These are phyloP conservation scores for Drosophila neoperkinsi DNA, from an alignment of 2,888 invertebrate species.

Conservation along the genomic window DNA sequence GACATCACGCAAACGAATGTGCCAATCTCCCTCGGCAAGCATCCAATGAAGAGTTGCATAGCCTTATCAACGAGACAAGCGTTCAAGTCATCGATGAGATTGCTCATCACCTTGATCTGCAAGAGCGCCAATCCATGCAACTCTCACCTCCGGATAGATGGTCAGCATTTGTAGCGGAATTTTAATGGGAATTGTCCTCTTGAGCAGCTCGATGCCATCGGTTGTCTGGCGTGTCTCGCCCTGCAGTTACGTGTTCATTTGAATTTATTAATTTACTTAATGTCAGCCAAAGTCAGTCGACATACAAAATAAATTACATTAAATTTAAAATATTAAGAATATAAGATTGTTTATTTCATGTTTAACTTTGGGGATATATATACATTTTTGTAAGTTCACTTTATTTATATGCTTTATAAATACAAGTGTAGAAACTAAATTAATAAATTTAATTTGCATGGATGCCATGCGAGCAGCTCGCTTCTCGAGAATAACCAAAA, in stretches of 20 bases:
- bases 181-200: too few species aligned
- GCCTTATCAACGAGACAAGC: too few species aligned
- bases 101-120: too few species aligned
- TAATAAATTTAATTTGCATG: constrained; percentile 26
- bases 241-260: background rate
- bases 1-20: constrained; percentile 11
- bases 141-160: too few species aligned
- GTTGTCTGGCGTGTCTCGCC: too few species aligned
- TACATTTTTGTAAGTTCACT: background rate
- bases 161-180: too few species aligned
- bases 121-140: too few species aligned
- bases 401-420: background rate
- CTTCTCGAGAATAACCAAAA: background rate
- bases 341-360: background rate
- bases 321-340: background rate
- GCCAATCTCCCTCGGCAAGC: too few species aligned
- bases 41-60: too few species aligned
- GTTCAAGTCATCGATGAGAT: too few species aligned
- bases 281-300: background rate
- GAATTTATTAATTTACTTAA: background rate
- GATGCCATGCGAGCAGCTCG: constrained; percentile 38
- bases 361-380: background rate
- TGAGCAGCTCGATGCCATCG: too few species aligned
- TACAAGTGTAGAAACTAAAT: background rate
- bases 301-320: background rate